Percentiles rank a stretch among this genome's conserved stretches.
Conservation (phyloP, 2,888 invertebrate genomes). For the Aphrophora alni region DNA sequence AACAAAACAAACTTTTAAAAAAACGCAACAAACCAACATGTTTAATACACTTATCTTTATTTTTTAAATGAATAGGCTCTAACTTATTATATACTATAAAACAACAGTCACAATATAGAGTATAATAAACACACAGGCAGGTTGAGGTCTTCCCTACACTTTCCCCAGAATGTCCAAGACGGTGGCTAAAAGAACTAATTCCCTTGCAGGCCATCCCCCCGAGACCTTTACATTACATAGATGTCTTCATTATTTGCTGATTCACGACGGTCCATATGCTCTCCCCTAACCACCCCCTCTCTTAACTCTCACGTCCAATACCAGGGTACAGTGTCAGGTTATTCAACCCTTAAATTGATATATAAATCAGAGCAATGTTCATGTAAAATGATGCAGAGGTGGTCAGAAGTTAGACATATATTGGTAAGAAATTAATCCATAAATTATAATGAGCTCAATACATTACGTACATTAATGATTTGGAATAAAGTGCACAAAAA, state of each 20-base stretch:
- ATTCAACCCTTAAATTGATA: slow-evolving; percentile 6
- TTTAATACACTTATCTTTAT: too few relatives aligned
- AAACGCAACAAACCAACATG: too few relatives aligned
- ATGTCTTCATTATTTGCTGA: neutral
- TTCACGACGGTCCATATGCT: neutral
- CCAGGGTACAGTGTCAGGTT: neutral
- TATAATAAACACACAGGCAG: neutral
- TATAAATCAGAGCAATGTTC: neutral
- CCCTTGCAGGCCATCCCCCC: neutral
- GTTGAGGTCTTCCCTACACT: too few relatives aligned
- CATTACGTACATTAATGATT: too few relatives aligned
- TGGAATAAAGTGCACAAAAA: too few relatives aligned
- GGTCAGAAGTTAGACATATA: neutral
- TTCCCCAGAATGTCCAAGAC: neutral
- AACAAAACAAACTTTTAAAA: too few relatives aligned
- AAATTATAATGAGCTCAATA: too few relatives aligned
- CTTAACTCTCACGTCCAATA: neutral
- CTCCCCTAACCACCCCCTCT: neutral
- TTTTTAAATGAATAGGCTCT: too few relatives aligned
- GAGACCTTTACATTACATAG: neutral
- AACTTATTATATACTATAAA: too few relatives aligned
- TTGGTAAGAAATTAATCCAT: too few relatives aligned
- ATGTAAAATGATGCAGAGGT: neutral
- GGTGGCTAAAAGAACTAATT: neutral
- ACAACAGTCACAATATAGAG: too few relatives aligned